Conservation (phyloP, 37 sponge, comb jelly and placozoan species). For the Dysidea cf. avara region DNA sequence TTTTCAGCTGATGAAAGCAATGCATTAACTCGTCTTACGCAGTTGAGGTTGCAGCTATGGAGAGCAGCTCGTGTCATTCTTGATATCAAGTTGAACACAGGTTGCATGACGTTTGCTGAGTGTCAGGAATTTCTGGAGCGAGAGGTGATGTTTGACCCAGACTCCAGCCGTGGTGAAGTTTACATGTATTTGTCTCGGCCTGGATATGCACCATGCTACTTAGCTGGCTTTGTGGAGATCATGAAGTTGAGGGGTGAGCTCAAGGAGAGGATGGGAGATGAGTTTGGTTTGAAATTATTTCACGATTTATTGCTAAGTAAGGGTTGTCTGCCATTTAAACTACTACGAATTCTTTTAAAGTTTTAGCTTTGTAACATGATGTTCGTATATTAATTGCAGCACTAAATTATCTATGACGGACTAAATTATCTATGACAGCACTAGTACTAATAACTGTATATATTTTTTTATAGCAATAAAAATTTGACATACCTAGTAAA, state of each 20-base stretch:
- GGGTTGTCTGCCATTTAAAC: constrained; percentile 50
- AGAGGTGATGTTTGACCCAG: constrained; percentile 49
- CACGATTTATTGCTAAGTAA: constrained; percentile 27
- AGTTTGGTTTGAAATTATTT: constrained; percentile 41
- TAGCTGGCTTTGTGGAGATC: constrained; percentile 38
- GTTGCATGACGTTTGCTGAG: constrained; percentile 30
- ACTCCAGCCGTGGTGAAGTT: constrained; percentile 48
- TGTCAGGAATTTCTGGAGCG: constrained; percentile 38
- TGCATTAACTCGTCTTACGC: constrained; percentile 50
- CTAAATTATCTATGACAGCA: too few relatives aligned
- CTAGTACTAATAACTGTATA: too few relatives aligned
- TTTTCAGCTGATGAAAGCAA: constrained; percentile 5
- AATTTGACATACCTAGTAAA: too few relatives aligned
- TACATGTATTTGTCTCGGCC: constrained; percentile 51
- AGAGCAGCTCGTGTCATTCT: constrained; percentile 63
- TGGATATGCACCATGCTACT: constrained; percentile 61
- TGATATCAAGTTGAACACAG: constrained; percentile 53
- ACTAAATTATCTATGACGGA: too few relatives aligned
- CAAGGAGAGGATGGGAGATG: constrained; percentile 1
- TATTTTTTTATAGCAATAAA: too few relatives aligned
- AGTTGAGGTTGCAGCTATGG: constrained; percentile 55
- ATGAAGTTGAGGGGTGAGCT: constrained; percentile 48
- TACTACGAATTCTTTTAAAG: neutral
- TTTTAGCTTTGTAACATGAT: too few relatives aligned
- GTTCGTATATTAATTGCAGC: too few relatives aligned